Evolutionary conservation across 2,888 invertebrate genomes (phyloP), one percentile per base, ranked within the genome.

Genomic region (Timandra comae): DNA sequence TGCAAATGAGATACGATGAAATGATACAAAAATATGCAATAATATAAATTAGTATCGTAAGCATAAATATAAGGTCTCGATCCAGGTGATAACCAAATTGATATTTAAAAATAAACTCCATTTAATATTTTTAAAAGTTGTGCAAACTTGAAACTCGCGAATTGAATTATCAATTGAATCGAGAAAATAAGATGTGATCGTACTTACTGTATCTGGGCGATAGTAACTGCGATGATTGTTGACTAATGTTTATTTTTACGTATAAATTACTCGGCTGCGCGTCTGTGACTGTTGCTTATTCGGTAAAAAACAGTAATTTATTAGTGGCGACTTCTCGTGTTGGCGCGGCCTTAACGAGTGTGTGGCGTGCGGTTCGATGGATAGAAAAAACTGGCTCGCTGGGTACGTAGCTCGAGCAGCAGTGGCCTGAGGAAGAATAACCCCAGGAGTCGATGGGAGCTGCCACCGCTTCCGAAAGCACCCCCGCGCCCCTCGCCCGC

Each of bases 311-410:
- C 82, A 78, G 80, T 84, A 85, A 85, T 85, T 85, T 85, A 85
- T 88, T 86, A 85, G 86, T 85, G 88, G 86, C 86, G 88, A 87
- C 86, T 87, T 86, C 88, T 88, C 87, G 88, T 87, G 85, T 87
- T 87, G 86, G 85, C 87, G 85, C 88, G 88, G 87, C 78, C 82
- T 82, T 85, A 86, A 87, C 87, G 86, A 85, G 85, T 84, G 84
- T 85, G 80, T 82, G 84, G 86, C 84, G 87, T 87, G 84, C 81
- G 82, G 79, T 74, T 74, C 86, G 84, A 82, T 85, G 80, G 74
- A 87, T 87, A 86, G 88, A 88, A 88, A 88, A 89, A 88, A 87
- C 88, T 88, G 86, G 88, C 80, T 80, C 69, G 79, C 70, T 69
- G 72, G 75, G 73, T 79, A 80, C 82, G 81, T 71, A 80, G 85